Conservation (phyloP, 2,888 invertebrate species). For the Bellardia bayeri region DNA sequence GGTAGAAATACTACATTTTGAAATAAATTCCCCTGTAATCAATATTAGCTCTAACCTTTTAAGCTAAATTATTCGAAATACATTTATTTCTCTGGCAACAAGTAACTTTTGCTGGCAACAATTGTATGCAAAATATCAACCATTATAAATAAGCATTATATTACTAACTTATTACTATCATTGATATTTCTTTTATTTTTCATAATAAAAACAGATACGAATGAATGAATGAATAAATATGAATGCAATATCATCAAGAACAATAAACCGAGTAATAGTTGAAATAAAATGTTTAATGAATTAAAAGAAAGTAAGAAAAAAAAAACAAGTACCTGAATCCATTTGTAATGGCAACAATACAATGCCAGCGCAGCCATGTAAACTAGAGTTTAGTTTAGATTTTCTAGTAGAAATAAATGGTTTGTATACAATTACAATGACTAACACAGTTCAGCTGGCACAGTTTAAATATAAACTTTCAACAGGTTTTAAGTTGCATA, state of each 20-base stretch:
- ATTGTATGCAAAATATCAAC: slow-evolving; percentile 42
- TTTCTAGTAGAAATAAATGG: slow-evolving; percentile 38
- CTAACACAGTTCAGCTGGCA: not conserved
- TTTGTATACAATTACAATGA: slow-evolving; percentile 45
- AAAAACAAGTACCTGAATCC: not conserved
- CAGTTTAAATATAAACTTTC: slow-evolving; percentile 35
- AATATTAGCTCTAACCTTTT: too few relatives aligned
- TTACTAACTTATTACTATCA: slow-evolving; percentile 41
- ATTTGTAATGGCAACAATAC: slow-evolving; percentile 1
- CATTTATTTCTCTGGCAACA: not conserved
- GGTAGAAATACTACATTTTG: too few relatives aligned
- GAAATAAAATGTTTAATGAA: slow-evolving; percentile 62
- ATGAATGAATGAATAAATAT: slow-evolving; percentile 50
- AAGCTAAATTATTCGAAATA: too few relatives aligned
- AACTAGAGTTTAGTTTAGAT: slow-evolving; percentile 35
- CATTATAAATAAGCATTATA: slow-evolving; percentile 34
- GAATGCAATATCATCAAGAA: slow-evolving; percentile 51
- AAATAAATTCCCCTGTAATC: too few relatives aligned
- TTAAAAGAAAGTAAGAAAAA: slow-evolving; percentile 25
- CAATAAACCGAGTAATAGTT: slow-evolving; percentile 62
- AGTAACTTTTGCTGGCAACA: not conserved
- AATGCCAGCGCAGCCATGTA: slow-evolving; percentile 17
- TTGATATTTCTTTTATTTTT: not conserved
- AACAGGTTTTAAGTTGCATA: slow-evolving; percentile 48
- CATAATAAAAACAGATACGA: slow-evolving; percentile 15